Evolutionary conservation across 2,113 vertebrate species (phyloP), one percentile per base, ranked within the genome.

Genomic region (Passer montanus): DNA sequence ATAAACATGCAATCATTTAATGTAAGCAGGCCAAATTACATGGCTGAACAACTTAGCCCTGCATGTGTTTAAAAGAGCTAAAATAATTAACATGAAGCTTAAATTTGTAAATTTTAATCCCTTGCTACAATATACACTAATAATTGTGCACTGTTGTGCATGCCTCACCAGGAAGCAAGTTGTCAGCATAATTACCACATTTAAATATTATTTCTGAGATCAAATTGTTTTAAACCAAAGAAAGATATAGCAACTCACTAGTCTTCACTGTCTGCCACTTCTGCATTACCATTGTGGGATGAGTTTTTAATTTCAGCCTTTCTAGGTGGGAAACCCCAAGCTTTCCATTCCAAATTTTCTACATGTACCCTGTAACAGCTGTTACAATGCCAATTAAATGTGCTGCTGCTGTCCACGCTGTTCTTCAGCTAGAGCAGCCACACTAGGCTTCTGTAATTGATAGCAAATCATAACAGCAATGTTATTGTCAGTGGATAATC

Each of bases 271-370:
- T 23, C 20, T 77, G 13, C 24, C 30, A 43, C 52, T 63, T 92
- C 20, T 50, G 39, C 0, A 0, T 70, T 56, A 66, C n/a, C 63
- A 20, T 11, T 3, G 2, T 2, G 2, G 13, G 66, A 43, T 1
- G 1, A 49, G 15, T 27, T 73, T 43, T 58, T 67, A 8, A 18
- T 59, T 92, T 84, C 41, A 73, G 39, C 16, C 7, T 69, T 69
- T 27, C 44, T 37, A 84, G 20, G 26, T 28, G 49, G n/a, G 18
- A 82, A 84, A 37, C 5, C 17, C 74, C 69, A 60, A 33, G 50
- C 12, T 68, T 77, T 17, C 68, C 43, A 7, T 39, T 81, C 21
- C 19, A 52, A 63, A 66, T 27, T 33, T 87, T 27, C 55, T 49
- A 7, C 0, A 0, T 27, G 15, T 14, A 53, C 19, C 31, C 50